Evolutionary conservation across 2,797 vertebrate species (phyloP).

Genomic region (Nannoperca obscura): DNA sequence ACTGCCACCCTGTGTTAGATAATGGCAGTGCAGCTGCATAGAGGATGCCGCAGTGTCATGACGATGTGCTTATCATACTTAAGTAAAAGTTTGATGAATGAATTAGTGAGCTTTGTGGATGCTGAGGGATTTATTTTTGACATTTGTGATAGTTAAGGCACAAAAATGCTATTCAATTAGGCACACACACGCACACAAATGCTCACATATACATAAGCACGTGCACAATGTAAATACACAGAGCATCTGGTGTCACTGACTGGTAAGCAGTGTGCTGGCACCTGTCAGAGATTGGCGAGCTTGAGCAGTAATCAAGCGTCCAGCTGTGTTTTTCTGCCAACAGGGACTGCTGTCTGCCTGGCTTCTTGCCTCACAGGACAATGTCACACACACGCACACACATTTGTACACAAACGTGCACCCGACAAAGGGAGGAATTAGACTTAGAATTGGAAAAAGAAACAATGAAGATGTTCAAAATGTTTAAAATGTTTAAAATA

Average conservation of each 20-base stretch:
- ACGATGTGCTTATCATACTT: constrained; percentile 43
- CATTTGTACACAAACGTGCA: constrained; percentile 32
- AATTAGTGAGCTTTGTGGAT: constrained; percentile 39
- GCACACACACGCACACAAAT: neutral
- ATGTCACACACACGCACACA: constrained; percentile 49
- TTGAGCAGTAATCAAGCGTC: constrained; percentile 73
- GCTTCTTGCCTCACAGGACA: constrained; percentile 70
- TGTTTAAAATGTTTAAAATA: neutral
- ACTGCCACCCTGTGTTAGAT: constrained; percentile 79
- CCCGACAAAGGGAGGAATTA: neutral
- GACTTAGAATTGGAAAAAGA: constrained; percentile 1
- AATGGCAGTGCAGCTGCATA: constrained; percentile 52
- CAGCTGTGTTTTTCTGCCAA: constrained; percentile 75
- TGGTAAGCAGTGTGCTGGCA: constrained; percentile 79
- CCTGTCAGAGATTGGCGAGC: constrained; percentile 73
- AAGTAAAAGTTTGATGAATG: constrained; percentile 58
- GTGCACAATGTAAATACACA: constrained; percentile 33
- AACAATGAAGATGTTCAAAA: neutral
- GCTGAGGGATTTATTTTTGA: constrained; percentile 47
- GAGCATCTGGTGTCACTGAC: constrained; percentile 75
- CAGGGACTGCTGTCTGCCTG: constrained; percentile 65
- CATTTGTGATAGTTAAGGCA: constrained; percentile 13
- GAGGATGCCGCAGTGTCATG: constrained; percentile 65
- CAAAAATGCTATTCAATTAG: constrained; percentile 1
- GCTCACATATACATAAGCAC: constrained; percentile 8